A percentile compares a stretch with the other conserved stretches of the same genome.
phyloP scores from a whole-genome alignment of 2,797 vertebrate genomes.

The Pitangus sulphuratus region DNA sequence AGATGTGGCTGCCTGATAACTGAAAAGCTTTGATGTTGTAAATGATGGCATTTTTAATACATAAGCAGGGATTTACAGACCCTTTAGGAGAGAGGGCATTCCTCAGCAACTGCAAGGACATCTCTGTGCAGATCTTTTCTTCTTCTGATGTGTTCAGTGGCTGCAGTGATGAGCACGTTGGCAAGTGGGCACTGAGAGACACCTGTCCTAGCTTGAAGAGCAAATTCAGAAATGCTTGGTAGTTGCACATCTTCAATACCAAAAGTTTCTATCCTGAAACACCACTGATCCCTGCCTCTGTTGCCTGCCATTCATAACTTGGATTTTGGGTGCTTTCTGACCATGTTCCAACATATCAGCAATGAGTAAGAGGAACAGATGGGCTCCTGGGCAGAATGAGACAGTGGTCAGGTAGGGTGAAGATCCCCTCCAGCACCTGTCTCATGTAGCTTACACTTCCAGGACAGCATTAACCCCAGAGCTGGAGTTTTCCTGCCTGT shows the following conservation, averaged over 20 bases:
- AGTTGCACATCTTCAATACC: accelerated
- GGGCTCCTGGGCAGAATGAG: neutral
- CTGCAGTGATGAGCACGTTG: neutral
- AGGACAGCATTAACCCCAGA: neutral
- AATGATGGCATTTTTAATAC: neutral
- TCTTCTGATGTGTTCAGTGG: neutral
- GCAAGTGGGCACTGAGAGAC: neutral
- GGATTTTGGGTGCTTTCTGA: neutral
- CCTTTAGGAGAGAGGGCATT: neutral
- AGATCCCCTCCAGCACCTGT: neutral
- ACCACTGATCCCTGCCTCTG: neutral
- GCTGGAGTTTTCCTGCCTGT: neutral
- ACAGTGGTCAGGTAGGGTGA: accelerated
- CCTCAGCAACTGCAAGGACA: neutral
- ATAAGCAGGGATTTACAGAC: neutral
- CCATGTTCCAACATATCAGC: neutral
- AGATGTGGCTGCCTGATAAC: neutral
- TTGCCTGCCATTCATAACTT: neutral
- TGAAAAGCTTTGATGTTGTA: neutral
- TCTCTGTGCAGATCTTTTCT: neutral
- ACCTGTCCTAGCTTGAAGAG: neutral
- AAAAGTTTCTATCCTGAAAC: neutral
- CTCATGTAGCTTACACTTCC: neutral
- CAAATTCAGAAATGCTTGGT: neutral
- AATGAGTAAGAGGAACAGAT: neutral